Conservation (phyloP, 2,888 invertebrate genomes). For the Entomobrya multifasciata region DNA sequence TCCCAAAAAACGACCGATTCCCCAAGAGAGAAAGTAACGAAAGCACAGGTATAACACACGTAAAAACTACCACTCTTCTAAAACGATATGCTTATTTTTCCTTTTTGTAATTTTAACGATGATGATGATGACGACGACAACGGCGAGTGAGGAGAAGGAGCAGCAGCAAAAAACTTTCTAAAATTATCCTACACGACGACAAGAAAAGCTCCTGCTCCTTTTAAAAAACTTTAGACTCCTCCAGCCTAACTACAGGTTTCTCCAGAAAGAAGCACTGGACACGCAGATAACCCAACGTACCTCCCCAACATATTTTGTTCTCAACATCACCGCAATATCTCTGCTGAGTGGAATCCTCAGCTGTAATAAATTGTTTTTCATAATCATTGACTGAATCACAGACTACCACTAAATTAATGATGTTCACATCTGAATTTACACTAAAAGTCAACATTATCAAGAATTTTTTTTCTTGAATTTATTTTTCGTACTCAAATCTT, state of each 20-base stretch:
- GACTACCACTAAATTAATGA: not conserved
- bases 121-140: not conserved
- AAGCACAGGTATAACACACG: conserved; percentile 16
- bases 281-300: no score
- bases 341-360: not conserved
- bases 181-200: not conserved
- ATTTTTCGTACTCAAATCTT: no score
- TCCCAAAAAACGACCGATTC: not conserved
- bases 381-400: not conserved
- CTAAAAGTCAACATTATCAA: conserved; percentile 7
- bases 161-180: not conserved
- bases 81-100: not conserved
- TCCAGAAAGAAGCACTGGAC: not conserved
- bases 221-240: not conserved
- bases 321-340: not conserved
- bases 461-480: not conserved
- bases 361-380: conserved; percentile 6
- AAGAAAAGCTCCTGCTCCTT: not conserved
- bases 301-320: no score
- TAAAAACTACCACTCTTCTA: not conserved
- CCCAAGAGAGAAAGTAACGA: conserved; percentile 3
- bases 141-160: not conserved
- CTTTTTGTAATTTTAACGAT: no score
- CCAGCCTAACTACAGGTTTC: conserved; percentile 47
- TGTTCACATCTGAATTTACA: not conserved